Evolutionary conservation across 2,113 vertebrate genomes (phyloP), one percentile per base, ranked within the genome.

Genomic region (Saccopteryx bilineata): DNA sequence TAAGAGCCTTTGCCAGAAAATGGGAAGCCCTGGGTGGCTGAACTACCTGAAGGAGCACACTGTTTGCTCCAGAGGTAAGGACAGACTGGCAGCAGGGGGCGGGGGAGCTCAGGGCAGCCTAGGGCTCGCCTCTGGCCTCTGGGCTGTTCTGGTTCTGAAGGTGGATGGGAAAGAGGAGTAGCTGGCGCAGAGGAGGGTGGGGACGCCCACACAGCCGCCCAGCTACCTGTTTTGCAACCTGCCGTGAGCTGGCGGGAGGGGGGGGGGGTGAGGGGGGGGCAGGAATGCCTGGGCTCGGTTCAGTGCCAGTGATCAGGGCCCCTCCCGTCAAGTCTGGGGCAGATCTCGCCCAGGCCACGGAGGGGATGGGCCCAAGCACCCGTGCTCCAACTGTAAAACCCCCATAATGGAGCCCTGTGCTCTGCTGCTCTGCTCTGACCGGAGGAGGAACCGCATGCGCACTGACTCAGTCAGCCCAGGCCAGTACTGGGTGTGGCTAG

Each of bases 191-290:
- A 23, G 78, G 56, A 17, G 18, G 9, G 5, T 9, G 52, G 9
- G 33, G 0, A 7, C 52, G 9, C n/a, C n/a, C 18, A 8, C 24
- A 1, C 5, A 17, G 26, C 12, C 11, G 5, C 28, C 7, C 21
- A 1, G 72, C 15, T 3, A 18, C 9, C 19, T 21, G 7, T 18
- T 91, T 46, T 71, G 54, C 58, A 46, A 5, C n/a, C 6, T n/a
- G 26, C 19, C 9, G 60, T 15, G 71, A 75, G 19, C 18, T 26
- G 23, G 17, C 5, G 3, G 50, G 46, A 14, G 7, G 14, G 68
- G 56, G 46, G 4, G n/a, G 39, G 39, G 39, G 39, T 39, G 39
- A 39, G 39, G 39, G 39, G 39, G 39, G 39, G 39, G 39, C 39
- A 78, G 61, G 39, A 7, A 4, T 52, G 65, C 9, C 13, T 23